Evolutionary conservation across 2,888 invertebrate species (phyloP), one percentile per base, ranked within the genome.

Genomic region (Nowickia ferox): DNA sequence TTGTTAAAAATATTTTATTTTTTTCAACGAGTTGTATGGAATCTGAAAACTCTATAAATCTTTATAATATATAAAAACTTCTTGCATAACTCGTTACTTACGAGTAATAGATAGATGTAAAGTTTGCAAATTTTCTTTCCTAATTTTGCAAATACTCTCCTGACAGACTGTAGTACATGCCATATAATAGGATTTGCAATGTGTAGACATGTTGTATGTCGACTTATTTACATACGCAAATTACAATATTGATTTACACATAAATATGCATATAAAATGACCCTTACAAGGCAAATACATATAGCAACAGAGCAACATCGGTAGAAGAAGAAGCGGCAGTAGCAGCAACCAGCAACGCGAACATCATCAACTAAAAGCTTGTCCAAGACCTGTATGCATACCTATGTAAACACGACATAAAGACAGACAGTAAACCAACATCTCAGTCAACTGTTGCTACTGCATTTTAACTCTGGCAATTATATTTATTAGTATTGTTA

Each of bases 191-290:
- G n/a, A 40, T 10, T 42, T 5, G 0, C 11, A 57, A 68, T 57
- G 9, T 38, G 19, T 46, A 38, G 53, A 55, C 30, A 46, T 48
- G n/a, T 17, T 61, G 48, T 51, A 66, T 51, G 46, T 79, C 46
- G 46, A 71, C 75, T 65, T 78, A 82, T 85, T 85, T 82, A 75
- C 82, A 85, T 85, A 75, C 81, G 71, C 82, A 85, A 82, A 82
- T 82, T 78, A 78, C 82, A 82, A 69, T 82, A 78, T 85, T 82
- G 82, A 78, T 82, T 85, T 77, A 65, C 74, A 85, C 77, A 63
- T 55, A 63, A 72, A 84, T 84, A 78, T 82, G 75, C 81, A 82
- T 85, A 71, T 59, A 78, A 82, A 82, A 82, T 85, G 74, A 75
- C 71, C 38, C 74, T 68, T 81, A 75, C 68, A 81, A 68, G 68